These are phyloP conservation scores for Meda fulgida DNA, from an alignment of 2,797 vertebrate genomes.

Conservation along the genomic window DNA sequence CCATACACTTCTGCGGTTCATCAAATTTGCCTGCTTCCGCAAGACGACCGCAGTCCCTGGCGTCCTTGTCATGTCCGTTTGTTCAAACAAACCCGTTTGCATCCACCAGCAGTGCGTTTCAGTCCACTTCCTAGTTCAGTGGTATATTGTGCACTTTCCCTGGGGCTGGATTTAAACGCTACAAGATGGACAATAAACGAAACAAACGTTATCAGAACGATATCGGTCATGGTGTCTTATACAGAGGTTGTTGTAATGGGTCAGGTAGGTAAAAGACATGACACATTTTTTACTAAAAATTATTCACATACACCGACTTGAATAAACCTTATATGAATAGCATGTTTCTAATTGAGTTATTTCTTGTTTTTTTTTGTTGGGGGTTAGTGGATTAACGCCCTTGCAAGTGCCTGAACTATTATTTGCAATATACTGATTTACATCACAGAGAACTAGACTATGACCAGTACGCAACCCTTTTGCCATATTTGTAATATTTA, in stretches of 20 bases:
- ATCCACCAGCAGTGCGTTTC: neutral
- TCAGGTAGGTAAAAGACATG: too few relatives aligned
- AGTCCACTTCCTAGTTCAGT: neutral
- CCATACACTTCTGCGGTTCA: constrained; percentile 23
- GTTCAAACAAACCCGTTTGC: constrained; percentile 6
- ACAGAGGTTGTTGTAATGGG: neutral
- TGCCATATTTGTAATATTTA: neutral
- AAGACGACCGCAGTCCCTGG: neutral
- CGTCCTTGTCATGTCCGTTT: neutral
- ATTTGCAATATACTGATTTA: neutral
- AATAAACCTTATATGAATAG: neutral
- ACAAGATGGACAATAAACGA: neutral
- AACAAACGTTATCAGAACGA: neutral
- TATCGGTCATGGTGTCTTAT: neutral
- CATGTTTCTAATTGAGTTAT: neutral
- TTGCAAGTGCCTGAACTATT: neutral
- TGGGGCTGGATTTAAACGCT: too few relatives aligned
- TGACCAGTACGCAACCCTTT: neutral
- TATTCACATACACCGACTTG: neutral
- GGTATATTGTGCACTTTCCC: neutral
- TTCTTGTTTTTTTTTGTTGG: too few relatives aligned
- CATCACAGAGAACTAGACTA: neutral
- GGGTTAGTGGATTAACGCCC: neutral
- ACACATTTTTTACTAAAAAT: neutral
- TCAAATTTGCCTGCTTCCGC: constrained; percentile 52